A percentile compares a stretch with the other conserved stretches of the same genome.
Evolutionary conservation across 2,797 vertebrate species (phyloP).

Genomic region (Alcedo quadribrachys): DNA sequence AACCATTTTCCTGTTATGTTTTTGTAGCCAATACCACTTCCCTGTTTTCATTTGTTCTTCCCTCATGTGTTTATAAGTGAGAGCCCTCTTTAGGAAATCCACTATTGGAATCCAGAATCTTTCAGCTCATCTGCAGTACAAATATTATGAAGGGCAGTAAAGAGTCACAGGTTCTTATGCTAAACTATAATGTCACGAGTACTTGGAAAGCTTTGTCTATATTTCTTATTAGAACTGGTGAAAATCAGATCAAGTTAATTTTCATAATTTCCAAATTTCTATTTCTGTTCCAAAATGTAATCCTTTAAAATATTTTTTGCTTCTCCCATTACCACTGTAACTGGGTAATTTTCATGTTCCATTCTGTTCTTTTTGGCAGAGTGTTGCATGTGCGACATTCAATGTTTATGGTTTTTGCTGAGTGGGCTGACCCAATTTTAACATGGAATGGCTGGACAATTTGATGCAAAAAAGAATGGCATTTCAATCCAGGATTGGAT

Average conservation of each 20-base stretch:
- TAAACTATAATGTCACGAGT: background rate
- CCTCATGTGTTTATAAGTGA: background rate
- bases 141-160: background rate
- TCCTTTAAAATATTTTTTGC: background rate
- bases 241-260: background rate
- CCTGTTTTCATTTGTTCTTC: background rate
- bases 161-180: background rate
- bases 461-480: accelerated
- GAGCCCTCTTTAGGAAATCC: background rate
- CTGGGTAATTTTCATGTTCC: background rate
- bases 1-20: background rate
- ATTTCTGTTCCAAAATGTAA: background rate
- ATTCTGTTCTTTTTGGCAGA: background rate
- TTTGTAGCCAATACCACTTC: background rate
- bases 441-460: background rate
- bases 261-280: background rate
- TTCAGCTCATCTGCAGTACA: background rate
- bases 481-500: accelerated
- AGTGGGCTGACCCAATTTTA: accelerated
- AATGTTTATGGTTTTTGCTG: background rate
- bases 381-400: accelerated
- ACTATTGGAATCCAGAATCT: background rate
- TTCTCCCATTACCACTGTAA: background rate
- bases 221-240: background rate
- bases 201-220: background rate